Percentiles rank a stretch among this genome's conserved stretches.
These are phyloP conservation scores for Periophthalmus magnuspinnatus DNA, from an alignment of 2,797 vertebrate species.

Conservation along the genomic window DNA sequence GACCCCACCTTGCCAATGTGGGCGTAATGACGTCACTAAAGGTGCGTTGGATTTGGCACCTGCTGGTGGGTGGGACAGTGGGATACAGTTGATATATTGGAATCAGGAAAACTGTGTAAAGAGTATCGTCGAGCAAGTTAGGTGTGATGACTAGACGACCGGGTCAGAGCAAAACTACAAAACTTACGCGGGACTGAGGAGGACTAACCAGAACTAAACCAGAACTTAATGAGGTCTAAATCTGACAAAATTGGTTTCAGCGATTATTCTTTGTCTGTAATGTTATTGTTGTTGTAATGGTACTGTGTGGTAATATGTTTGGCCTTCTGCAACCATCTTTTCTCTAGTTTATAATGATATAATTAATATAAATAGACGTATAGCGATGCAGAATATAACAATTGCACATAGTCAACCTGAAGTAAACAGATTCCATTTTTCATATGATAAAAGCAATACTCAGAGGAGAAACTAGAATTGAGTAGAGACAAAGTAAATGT, in stretches of 20 bases:
- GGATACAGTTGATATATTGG: neutral
- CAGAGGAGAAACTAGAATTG: no score
- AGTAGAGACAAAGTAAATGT: neutral
- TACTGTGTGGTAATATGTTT: no score
- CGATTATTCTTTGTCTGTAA: neutral
- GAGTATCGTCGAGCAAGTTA: no score
- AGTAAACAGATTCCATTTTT: no score
- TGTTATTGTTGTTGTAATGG: neutral
- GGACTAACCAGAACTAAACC: neutral
- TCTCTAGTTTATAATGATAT: neutral
- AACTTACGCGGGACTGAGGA: neutral
- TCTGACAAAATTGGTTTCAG: neutral
- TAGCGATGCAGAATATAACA: no score
- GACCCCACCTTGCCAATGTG: conserved; percentile 4
- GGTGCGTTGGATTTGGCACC: conserved; percentile 4
- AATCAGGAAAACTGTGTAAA: neutral
- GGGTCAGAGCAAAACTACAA: neutral
- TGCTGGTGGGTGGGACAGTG: conserved; percentile 1
- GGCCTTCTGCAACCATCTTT: no score
- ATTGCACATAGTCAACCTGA: no score
- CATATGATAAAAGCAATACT: no score
- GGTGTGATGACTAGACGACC: neutral
- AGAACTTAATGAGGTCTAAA: neutral
- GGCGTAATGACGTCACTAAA: conserved; percentile 1
- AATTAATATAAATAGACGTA: neutral